These are phyloP conservation scores for Hipposideros larvatus DNA, from an alignment of 2,797 vertebrate genomes.

Conservation along the genomic window DNA sequence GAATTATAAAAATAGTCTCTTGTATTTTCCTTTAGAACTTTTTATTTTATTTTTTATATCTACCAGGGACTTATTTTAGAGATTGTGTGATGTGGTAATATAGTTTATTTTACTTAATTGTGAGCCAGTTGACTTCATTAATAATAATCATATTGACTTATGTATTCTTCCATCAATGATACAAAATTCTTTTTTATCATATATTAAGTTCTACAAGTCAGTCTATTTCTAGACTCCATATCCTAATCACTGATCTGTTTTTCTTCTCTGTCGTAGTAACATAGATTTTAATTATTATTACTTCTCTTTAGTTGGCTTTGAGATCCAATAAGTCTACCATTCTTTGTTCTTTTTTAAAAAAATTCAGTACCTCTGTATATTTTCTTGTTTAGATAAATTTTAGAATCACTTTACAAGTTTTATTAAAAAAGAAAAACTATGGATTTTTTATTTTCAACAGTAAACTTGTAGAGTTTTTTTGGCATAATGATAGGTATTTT, in stretches of 20 bases:
- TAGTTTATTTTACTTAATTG: constrained; percentile 27
- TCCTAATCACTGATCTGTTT: neutral
- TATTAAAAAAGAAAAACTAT: neutral
- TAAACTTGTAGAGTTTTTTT: constrained; percentile 20
- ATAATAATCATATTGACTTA: neutral
- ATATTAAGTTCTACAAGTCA: neutral
- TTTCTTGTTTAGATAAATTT: constrained; percentile 57
- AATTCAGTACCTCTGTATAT: neutral
- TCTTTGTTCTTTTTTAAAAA: constrained; percentile 4
- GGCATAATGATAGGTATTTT: constrained; percentile 37
- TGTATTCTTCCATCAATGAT: neutral
- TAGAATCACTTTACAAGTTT: constrained; percentile 17
- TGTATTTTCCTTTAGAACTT: constrained; percentile 7
- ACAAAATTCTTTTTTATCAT: neutral
- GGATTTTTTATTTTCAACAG: neutral
- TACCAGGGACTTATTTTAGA: constrained; percentile 21
- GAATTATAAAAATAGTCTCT: constrained; percentile 26
- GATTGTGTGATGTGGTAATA: neutral
- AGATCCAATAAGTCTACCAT: constrained; percentile 21
- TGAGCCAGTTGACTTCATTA: neutral
- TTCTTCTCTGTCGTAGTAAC: neutral
- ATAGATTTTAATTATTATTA: constrained; percentile 7
- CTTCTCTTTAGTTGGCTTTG: constrained; percentile 37
- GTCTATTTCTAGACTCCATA: neutral
- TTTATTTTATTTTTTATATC: constrained; percentile 52